Evolutionary conservation across 2,888 invertebrate genomes (phyloP), one percentile per base, ranked within the genome.

Genomic region (Mechanitis messenoides): DNA sequence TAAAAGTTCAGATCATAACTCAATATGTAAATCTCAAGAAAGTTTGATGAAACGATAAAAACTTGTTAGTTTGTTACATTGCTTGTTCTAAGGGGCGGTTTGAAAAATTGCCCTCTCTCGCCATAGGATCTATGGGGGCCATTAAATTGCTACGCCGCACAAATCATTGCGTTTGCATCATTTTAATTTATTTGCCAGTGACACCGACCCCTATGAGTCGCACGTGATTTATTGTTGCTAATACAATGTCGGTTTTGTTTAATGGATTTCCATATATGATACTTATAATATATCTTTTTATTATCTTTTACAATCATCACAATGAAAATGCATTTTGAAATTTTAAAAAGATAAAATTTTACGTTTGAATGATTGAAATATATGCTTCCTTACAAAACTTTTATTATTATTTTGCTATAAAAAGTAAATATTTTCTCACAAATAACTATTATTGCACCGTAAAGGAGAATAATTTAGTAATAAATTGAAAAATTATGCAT

Each of bases 81-180:
- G 55, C 58, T 58, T 58, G 55, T 54, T 60, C 33, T 35, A 55
- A 47, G 66, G 68, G 70, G 69, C 60, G 67, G 66, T 60, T 67
- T 73, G 76, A 75, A 75, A 75, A 76, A 75, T 75, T 66, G 70
- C 67, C 64, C 72, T 61, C 69, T 71, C 70, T 71, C 68, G 64
- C 65, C 62, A 61, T 64, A 67, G 71, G 75, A 76, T 71, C 71
- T 74, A 77, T 73, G 72, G 71, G 53, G 56, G 68, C 74, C 75
- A 77, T 79, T 77, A 76, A 68, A 68, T 58, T 59, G 69, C 67
- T 71, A 72, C 76, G 75, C 76, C 75, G 75, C 75, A 77, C 77
- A 77, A 77, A 78, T 77, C 77, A 77, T 74, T 68, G 59, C 69
- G 66, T 68, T 72, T 67, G 71, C 72, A 71, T 74, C 74, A 72